phyloP scores from a whole-genome alignment of 1,140 invertebrate genomes.

The Coenobita brevimanus region DNA sequence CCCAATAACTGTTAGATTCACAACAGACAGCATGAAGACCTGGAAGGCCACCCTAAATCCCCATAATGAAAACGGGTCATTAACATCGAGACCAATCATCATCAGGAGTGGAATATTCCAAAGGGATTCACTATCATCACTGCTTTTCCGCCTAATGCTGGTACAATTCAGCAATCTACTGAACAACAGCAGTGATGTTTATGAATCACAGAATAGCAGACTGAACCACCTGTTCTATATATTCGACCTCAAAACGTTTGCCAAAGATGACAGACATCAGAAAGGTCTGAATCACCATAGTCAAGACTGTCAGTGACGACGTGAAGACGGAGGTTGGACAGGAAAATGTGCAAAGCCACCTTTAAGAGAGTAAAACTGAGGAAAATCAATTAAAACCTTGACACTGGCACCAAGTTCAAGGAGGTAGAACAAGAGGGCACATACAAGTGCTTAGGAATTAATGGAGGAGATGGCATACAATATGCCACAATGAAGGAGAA shows the following conservation, averaged over 20 bases:
- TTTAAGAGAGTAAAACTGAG: no score
- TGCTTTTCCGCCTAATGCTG: neutral
- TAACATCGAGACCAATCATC: neutral
- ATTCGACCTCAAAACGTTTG: neutral
- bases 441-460: neutral
- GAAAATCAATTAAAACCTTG: no score
- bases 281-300: no score
- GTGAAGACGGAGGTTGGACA: no score
- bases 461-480: neutral
- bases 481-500: neutral
- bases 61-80: neutral
- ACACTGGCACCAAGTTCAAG: no score
- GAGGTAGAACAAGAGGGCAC: neutral
- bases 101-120: neutral
- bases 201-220: neutral
- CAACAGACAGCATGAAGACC: neutral
- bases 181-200: neutral
- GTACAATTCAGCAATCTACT: neutral
- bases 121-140: no score
- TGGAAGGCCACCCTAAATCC: neutral
- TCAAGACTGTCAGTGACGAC: no score
- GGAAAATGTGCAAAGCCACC: no score
- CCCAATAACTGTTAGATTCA: neutral
- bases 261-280: no score
- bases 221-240: slow-evolving; percentile 8